phyloP scores from a whole-genome alignment of 2,888 invertebrate genomes.

The Drosophila ezoana region DNA sequence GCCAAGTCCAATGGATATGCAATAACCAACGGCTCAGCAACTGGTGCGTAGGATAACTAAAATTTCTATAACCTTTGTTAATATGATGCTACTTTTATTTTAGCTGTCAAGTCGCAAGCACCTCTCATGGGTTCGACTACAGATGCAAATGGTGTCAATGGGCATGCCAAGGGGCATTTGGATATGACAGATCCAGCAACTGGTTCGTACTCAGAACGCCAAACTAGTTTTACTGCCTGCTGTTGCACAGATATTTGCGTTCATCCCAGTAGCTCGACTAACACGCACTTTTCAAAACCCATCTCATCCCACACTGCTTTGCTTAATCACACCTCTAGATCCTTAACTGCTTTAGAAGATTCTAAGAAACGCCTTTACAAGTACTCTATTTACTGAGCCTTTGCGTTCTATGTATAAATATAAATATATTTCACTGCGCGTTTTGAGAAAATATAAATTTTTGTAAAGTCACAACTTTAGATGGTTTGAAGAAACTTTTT shows the following conservation, averaged over 20 bases:
- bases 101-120: constrained; percentile 46
- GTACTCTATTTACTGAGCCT: constrained; percentile 79
- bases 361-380: constrained; percentile 79
- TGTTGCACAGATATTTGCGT: constrained; percentile 53
- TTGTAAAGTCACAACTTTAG: not conserved
- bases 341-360: constrained; percentile 36
- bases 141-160: constrained; percentile 55
- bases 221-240: constrained; percentile 64
- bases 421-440: not conserved
- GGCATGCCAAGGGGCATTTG: constrained; percentile 65
- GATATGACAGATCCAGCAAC: constrained; percentile 74
- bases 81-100: not conserved
- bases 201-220: constrained; percentile 66
- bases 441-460: no score
- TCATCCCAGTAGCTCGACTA: constrained; percentile 69
- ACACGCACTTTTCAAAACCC: constrained; percentile 41
- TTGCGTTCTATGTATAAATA: not conserved
- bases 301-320: constrained; percentile 72
- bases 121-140: constrained; percentile 58
- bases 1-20: constrained; percentile 40
- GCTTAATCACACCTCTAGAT: constrained; percentile 66
- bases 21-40: constrained; percentile 33
- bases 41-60: constrained; percentile 17
- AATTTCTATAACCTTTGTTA: not conserved
- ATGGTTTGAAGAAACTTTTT: not conserved